These are phyloP conservation scores for Nesogale talazaci DNA, from an alignment of 2,113 vertebrate genomes.

Conservation along the genomic window DNA sequence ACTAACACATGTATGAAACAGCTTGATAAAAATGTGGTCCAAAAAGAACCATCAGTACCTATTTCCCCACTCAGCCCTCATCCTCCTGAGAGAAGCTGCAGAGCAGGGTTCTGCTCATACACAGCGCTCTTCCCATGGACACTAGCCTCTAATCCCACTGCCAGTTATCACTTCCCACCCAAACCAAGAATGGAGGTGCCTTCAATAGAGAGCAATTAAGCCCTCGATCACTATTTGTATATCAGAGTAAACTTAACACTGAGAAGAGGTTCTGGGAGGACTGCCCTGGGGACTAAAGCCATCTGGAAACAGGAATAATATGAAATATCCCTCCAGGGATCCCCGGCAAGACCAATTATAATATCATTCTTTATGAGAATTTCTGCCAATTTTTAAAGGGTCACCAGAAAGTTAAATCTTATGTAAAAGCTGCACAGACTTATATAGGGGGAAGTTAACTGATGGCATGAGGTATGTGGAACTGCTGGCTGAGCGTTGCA, in stretches of 20 bases:
- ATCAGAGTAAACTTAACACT: conserved; percentile 74
- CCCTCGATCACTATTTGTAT: conserved; percentile 77
- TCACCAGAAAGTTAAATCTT: conserved; percentile 76
- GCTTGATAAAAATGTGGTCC: fast-evolving
- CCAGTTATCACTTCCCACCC: conserved; percentile 22
- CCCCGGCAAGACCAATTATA: conserved; percentile 77
- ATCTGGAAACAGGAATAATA: conserved; percentile 78
- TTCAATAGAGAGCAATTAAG: conserved; percentile 60
- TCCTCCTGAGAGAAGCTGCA: neutral
- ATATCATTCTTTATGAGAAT: conserved; percentile 73
- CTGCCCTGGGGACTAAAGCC: conserved; percentile 65
- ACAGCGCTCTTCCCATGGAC: neutral
- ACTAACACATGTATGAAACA: neutral
- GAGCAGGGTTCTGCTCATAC: neutral
- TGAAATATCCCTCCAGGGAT: conserved; percentile 70
- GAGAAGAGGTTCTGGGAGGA: conserved; percentile 78
- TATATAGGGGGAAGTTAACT: conserved; percentile 42
- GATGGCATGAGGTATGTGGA: neutral
- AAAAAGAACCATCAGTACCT: neutral
- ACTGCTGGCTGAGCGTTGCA: neutral
- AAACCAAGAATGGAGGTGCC: conserved; percentile 24
- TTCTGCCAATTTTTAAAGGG: conserved; percentile 75
- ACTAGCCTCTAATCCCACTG: neutral
- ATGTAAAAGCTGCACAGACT: conserved; percentile 61
- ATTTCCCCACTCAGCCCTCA: fast-evolving